A percentile compares a stretch with the other conserved stretches of the same genome.
Evolutionary conservation across 2,888 invertebrate species (phyloP).

Genomic region (Limenitis camilla): DNA sequence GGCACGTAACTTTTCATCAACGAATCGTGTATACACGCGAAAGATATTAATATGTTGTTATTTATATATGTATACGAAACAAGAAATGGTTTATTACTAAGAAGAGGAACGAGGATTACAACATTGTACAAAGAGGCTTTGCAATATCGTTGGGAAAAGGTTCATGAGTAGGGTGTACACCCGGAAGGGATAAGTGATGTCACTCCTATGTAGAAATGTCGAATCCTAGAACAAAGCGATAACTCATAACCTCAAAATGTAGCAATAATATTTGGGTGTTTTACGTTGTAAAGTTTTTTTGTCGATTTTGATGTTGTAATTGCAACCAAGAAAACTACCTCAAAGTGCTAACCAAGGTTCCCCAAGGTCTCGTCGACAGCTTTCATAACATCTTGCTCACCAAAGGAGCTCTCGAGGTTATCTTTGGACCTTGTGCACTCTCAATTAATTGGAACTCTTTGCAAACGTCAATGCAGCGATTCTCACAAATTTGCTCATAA

Average conservation of each 20-base stretch:
- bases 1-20: not conserved
- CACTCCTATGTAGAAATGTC: too few species aligned
- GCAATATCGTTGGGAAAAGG: not conserved
- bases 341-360: constrained; percentile 6
- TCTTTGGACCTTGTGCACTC: constrained; percentile 2
- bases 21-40: not conserved
- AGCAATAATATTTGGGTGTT: constrained; percentile 20
- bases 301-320: constrained; percentile 12
- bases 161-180: not conserved
- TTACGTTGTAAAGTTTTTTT: constrained; percentile 12
- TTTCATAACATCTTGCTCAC: not conserved
- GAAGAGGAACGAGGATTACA: too few species aligned
- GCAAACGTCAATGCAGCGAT: not conserved
- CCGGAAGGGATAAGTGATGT: not conserved
- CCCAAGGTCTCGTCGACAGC: constrained; percentile 1
- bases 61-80: too few species aligned
- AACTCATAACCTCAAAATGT: too few species aligned
- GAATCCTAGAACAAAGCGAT: too few species aligned
- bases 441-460: not conserved
- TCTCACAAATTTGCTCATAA: not conserved
- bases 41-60: too few species aligned
- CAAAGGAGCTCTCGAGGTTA: not conserved
- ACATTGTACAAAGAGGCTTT: too few species aligned
- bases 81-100: too few species aligned
- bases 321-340: constrained; percentile 20